Evolutionary conservation across 1,140 invertebrate species (phyloP).

Genomic region (Drosophila sp.): DNA sequence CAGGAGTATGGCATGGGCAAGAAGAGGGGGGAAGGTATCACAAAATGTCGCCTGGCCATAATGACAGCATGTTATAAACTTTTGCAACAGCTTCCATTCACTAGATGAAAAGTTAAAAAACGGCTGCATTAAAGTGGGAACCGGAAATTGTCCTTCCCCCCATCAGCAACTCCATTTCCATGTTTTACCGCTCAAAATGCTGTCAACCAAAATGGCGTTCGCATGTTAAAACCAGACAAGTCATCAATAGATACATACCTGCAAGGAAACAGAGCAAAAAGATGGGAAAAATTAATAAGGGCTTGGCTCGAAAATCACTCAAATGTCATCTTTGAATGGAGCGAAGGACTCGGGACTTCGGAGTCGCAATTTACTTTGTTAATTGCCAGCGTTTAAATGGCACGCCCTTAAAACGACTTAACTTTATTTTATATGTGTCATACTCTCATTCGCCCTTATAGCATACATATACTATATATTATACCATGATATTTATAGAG

Average conservation of each 20-base stretch:
- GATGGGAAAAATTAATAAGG: conserved; percentile 63
- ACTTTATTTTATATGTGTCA: background rate
- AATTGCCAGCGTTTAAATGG: conserved; percentile 52
- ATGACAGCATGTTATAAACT: conserved; percentile 77
- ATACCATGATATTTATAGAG: conserved; percentile 34
- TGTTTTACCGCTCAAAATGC: background rate
- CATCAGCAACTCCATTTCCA: background rate
- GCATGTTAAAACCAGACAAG: conserved; percentile 25
- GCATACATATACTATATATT: too few relatives aligned
- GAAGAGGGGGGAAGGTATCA: conserved; percentile 30
- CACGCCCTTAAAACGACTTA: conserved; percentile 23
- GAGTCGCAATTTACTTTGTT: conserved; percentile 66
- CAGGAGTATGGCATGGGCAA: conserved; percentile 1
- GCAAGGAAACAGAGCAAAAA: conserved; percentile 49
- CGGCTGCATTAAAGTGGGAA: conserved; percentile 41
- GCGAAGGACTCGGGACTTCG: conserved; percentile 5
- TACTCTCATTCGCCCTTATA: conserved; percentile 1
- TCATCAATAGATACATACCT: conserved; percentile 72
- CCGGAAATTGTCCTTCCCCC: conserved; percentile 53
- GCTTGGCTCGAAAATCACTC: conserved; percentile 35
- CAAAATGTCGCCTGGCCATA: conserved; percentile 77
- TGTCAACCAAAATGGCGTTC: conserved; percentile 42
- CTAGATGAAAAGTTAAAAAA: conserved; percentile 66
- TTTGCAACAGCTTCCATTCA: conserved; percentile 28
- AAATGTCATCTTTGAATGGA: conserved; percentile 27